These are phyloP conservation scores for Megalops cyprinoides DNA, from an alignment of 2,797 vertebrate species.

Conservation along the genomic window DNA sequence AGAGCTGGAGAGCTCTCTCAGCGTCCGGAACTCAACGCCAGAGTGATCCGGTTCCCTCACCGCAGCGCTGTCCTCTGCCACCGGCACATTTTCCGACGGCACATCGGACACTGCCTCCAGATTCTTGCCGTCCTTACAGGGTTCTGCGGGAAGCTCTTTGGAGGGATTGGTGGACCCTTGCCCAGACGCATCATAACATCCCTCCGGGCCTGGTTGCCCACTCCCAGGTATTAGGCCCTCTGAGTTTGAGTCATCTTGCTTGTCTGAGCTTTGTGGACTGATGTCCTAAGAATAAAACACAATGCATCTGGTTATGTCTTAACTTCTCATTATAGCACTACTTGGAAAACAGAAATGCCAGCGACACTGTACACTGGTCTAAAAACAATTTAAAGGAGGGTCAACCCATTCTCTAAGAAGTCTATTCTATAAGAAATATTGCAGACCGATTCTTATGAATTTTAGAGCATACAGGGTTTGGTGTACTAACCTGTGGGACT, in stretches of 20 bases:
- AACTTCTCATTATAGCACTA: neutral
- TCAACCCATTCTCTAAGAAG: neutral
- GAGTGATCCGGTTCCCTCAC: neutral
- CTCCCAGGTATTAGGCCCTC: constrained; percentile 28
- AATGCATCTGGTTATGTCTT: constrained; percentile 31
- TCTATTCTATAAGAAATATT: neutral
- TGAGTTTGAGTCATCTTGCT: constrained; percentile 44
- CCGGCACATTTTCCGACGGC: neutral
- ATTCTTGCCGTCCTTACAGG: constrained; percentile 31
- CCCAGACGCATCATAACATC: constrained; percentile 18
- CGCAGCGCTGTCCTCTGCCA: neutral
- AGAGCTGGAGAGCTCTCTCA: neutral
- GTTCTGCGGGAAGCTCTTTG: constrained; percentile 39
- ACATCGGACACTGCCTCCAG: constrained; percentile 27
- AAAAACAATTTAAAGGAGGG: neutral
- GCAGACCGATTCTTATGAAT: too few species aligned
- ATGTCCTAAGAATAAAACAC: constrained; percentile 53
- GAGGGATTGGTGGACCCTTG: constrained; percentile 44
- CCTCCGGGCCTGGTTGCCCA: constrained; percentile 22
- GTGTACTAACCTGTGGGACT: too few species aligned
- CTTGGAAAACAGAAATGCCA: neutral
- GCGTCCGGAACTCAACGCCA: neutral
- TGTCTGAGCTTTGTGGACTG: constrained; percentile 39
- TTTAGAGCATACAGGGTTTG: too few species aligned
- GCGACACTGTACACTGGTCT: neutral